Evolutionary conservation across 2,888 invertebrate species (phyloP).

Genomic region (Conistra vaccinii): DNA sequence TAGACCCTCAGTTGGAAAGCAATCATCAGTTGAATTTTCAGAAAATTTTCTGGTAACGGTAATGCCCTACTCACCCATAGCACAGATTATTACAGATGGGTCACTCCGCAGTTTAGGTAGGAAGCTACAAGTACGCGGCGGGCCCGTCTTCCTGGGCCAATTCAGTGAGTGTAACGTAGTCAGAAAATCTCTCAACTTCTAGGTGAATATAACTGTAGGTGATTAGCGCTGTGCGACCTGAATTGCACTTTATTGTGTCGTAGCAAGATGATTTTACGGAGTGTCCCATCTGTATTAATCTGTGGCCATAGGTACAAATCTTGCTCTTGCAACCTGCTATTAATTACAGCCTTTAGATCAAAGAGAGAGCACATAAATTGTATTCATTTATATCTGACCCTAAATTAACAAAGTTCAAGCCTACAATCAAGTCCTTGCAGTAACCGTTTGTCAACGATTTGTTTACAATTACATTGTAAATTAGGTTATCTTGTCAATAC

Average conservation of each 20-base stretch:
- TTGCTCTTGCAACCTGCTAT: neutral
- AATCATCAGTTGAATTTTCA: neutral
- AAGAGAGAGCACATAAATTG: neutral
- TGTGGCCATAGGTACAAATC: too few relatives aligned
- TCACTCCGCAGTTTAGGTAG: too few relatives aligned
- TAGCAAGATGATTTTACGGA: too few relatives aligned
- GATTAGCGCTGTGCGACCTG: too few relatives aligned
- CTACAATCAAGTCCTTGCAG: constrained; percentile 52
- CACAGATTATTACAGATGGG: too few relatives aligned
- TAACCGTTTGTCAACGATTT: constrained; percentile 50
- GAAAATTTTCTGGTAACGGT: neutral
- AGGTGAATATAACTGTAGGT: too few relatives aligned
- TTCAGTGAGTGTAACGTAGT: too few relatives aligned
- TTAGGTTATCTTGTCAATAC: constrained; percentile 66
- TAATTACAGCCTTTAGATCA: neutral
- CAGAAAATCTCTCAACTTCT: too few relatives aligned
- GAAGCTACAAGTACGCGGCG: too few relatives aligned
- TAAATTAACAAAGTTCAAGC: constrained; percentile 41
- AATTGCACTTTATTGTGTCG: too few relatives aligned
- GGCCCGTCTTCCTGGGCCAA: too few relatives aligned
- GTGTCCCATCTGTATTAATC: too few relatives aligned
- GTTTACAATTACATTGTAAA: constrained; percentile 66
- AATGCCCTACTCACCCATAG: neutral
- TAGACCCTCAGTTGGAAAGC: neutral
- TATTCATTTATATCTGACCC: constrained; percentile 50